Base-by-base conservation (phyloP, 2,113 vertebrate genomes). In the Ictidomys tridecemlineatus region DNA sequence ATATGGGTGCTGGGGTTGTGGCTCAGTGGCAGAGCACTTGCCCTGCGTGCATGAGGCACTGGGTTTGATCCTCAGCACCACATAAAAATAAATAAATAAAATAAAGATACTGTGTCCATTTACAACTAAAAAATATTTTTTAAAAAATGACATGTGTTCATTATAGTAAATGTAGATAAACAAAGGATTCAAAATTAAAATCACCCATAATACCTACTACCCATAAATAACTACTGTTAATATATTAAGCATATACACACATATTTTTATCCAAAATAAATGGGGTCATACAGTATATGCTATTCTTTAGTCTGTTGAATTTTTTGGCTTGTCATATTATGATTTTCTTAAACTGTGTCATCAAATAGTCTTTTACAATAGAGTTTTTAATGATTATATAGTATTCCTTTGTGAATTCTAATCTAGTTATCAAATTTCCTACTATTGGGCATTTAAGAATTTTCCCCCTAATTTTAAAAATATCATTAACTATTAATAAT, bases 161-260 rank as follows among this genome's bases (percentile, higher is more conserved):
- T 48, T 77, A 45, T 39, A 94, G 42, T 83, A 95, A 96, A 92
- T 63, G 24, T n/a, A 93, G 42, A 67, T 76, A 65, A 89, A 95
- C 22, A 83, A 90, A 90, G 10, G 30, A 63, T 11, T 86, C 48
- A 65, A 88, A 83, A 89, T 61, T 61, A n/a, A 94, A 96, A 58
- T 53, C 67, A 85, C 18, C 14, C 26, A 48, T 63, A 96, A 34
- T 28, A 88, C 5, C 9, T 51, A 93, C 30, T 74, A 93, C 17
- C 17, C 37, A 73, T 77, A 89, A 37, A n/a, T 85, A 91, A 88
- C 26, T 67, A 28, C 18, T 85, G 39, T 37, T 91, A 85, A 88
- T 45, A 51, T 85, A 74, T 51, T 70, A 72, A 80, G 51, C 85
- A 95, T 70, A 89, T 24, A 67, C 1, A 88, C 13, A 34, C 5